phyloP scores from a whole-genome alignment of 2,888 invertebrate species.

The Nomada fabriciana region DNA sequence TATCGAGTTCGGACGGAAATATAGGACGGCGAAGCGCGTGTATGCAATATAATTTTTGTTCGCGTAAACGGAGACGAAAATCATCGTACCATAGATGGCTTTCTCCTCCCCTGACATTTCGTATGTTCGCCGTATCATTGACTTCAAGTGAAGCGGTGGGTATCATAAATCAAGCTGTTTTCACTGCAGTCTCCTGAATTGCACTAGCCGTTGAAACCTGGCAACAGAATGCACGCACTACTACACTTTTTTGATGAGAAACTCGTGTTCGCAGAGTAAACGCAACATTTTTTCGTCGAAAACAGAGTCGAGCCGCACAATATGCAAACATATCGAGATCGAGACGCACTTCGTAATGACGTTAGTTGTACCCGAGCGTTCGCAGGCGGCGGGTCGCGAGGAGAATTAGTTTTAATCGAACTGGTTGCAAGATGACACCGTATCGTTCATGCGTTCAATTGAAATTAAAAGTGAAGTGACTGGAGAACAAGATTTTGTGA shows the following conservation, averaged over 20 bases:
- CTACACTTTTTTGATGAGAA: background rate
- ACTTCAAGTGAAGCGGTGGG: background rate
- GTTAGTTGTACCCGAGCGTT: background rate
- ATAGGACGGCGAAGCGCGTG: background rate
- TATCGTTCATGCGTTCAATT: background rate
- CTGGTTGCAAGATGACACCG: background rate
- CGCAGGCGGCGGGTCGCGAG: conserved; percentile 5
- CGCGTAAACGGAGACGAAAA: too few relatives aligned
- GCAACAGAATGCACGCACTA: background rate
- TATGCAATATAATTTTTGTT: too few relatives aligned
- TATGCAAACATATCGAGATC: conserved; percentile 62
- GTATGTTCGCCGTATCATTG: too few relatives aligned
- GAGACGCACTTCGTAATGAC: conserved; percentile 30
- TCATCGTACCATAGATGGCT: too few relatives aligned
- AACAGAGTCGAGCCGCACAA: conserved; percentile 17
- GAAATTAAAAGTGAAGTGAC: conserved; percentile 15
- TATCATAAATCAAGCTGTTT: background rate
- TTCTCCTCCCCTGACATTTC: too few relatives aligned
- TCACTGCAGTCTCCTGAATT: conserved; percentile 21
- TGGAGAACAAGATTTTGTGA: background rate
- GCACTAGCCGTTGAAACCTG: background rate
- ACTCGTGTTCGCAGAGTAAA: background rate
- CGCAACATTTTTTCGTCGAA: conserved; percentile 1
- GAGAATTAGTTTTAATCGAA: conserved; percentile 2
- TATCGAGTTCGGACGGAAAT: background rate